Conservation (phyloP, 2,888 invertebrate species). For the Sepioteuthis lessoniana region DNA sequence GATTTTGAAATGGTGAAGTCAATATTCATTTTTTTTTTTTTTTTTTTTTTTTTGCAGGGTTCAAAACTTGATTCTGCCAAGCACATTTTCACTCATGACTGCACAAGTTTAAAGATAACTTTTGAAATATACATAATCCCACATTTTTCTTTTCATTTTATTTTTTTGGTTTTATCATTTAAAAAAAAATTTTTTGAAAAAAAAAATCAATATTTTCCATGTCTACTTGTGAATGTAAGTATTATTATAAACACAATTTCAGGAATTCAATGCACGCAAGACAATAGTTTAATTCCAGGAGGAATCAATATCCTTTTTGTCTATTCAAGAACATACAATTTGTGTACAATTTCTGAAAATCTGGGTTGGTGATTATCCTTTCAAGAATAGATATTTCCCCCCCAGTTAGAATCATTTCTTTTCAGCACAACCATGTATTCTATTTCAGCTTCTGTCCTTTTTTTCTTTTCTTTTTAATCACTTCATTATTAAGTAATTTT, state of each 20-base stretch:
- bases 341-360: conserved; percentile 3
- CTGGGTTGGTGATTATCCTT: background rate
- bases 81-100: background rate
- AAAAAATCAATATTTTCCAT: background rate
- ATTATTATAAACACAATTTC: background rate
- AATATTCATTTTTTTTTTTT: too few relatives aligned
- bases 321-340: background rate
- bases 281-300: background rate
- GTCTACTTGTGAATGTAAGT: background rate
- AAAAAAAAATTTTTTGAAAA: background rate
- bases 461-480: background rate
- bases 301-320: background rate
- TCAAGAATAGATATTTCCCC: background rate
- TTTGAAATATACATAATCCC: conserved; percentile 13
- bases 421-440: background rate
- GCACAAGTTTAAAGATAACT: conserved; percentile 12
- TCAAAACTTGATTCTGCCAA: conserved; percentile 6
- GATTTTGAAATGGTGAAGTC: background rate
- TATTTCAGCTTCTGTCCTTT: background rate
- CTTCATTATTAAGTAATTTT: conserved; percentile 33
- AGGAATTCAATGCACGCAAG: conserved; percentile 18
- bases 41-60: background rate
- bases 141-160: background rate
- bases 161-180: background rate
- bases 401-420: background rate